Conservation (phyloP, 30 jellyfish, hydroid and myxozoan genomes). For the Hydractinia symbiolongicarpus region DNA sequence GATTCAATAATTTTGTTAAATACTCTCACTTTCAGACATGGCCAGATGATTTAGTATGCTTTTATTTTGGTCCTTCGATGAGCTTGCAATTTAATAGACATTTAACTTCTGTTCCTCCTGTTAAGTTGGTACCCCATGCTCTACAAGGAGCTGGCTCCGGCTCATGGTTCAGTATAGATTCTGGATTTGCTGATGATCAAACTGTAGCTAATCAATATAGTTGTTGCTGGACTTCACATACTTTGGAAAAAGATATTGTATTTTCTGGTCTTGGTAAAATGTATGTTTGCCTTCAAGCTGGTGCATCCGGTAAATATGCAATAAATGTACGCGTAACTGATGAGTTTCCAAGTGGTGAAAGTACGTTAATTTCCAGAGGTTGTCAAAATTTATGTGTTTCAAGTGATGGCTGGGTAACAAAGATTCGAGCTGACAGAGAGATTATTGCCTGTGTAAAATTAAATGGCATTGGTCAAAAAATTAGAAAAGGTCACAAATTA, state of each 20-base stretch:
- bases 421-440: not conserved
- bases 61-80: conserved; percentile 9
- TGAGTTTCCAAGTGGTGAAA: conserved; percentile 37
- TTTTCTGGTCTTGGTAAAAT: conserved; percentile 20
- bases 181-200: conserved; percentile 40
- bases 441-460: not conserved
- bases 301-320: conserved; percentile 2
- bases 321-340: conserved; percentile 36
- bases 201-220: conserved; percentile 33
- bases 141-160: conserved; percentile 29
- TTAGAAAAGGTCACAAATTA: conserved; percentile 16
- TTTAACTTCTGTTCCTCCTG: not conserved
- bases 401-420: conserved; percentile 27
- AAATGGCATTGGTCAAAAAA: conserved; percentile 7
- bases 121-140: conserved; percentile 18
- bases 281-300: not conserved
- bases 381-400: conserved; percentile 9
- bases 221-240: conserved; percentile 29
- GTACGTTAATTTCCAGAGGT: conserved; percentile 26
- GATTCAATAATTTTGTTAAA: not conserved
- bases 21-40: not conserved
- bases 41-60: not conserved
- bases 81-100: not conserved
- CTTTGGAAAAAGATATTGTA: conserved; percentile 11
- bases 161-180: conserved; percentile 3